These are phyloP conservation scores for Tetrax tetrax DNA, from an alignment of 2,113 vertebrate genomes.

Conservation along the genomic window DNA sequence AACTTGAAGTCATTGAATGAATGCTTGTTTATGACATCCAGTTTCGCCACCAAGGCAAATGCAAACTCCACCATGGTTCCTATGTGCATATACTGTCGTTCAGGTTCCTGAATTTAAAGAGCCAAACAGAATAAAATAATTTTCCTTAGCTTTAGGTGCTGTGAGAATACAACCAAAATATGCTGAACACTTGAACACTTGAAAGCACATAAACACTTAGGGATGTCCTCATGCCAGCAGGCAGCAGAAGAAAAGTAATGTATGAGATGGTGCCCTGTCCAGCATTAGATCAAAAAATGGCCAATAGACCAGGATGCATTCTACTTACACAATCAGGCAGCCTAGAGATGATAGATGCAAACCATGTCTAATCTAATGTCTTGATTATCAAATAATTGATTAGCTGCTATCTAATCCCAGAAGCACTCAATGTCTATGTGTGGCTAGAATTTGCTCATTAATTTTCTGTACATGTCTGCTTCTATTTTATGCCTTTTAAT, in stretches of 20 bases:
- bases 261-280: not conserved
- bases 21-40: constrained; percentile 97
- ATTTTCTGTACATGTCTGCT: not conserved
- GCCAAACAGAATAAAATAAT: accelerated
- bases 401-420: not conserved
- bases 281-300: not conserved
- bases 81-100: constrained; percentile 95
- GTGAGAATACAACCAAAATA: not conserved
- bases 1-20: constrained; percentile 99
- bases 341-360: not conserved
- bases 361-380: not conserved
- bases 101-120: constrained; percentile 83
- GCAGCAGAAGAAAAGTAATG: not conserved
- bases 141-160: not conserved
- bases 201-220: not conserved
- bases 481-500: not conserved
- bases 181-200: not conserved
- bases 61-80: constrained; percentile 98
- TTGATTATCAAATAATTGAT: not conserved
- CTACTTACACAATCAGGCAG: not conserved
- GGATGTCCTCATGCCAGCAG: not conserved
- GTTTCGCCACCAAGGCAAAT: constrained; percentile 92
- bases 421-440: not conserved
- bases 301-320: not conserved
- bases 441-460: not conserved